Evolutionary conservation across 2,888 invertebrate species (phyloP).

Genomic region (Hemicrepidius hirtus): DNA sequence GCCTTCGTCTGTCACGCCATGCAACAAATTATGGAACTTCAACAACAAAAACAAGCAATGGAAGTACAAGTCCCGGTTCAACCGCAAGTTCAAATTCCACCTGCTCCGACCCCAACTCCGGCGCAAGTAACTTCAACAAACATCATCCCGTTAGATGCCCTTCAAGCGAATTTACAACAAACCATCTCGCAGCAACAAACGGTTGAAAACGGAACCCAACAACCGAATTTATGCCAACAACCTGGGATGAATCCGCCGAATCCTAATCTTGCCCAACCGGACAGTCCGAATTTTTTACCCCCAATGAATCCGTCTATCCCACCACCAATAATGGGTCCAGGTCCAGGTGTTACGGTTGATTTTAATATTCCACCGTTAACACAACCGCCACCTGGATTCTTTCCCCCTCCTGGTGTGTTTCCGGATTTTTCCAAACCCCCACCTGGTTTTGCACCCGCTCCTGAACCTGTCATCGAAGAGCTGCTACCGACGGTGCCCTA

Average conservation of each 20-base stretch:
- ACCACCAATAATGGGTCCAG: conserved; percentile 67
- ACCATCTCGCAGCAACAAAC: conserved; percentile 48
- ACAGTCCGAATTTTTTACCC: conserved; percentile 58
- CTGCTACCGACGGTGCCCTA: conserved; percentile 94
- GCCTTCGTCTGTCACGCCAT: conserved; percentile 94
- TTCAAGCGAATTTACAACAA: conserved; percentile 51
- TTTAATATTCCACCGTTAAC: conserved; percentile 67
- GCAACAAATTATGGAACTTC: conserved; percentile 89
- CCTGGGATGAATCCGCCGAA: conserved; percentile 55
- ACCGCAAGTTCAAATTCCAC: conserved; percentile 38
- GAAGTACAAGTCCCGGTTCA: conserved; percentile 71
- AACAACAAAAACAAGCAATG: conserved; percentile 84
- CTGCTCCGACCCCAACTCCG: conserved; percentile 45
- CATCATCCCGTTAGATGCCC: conserved; percentile 63
- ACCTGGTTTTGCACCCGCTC: conserved; percentile 80
- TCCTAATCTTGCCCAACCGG: conserved; percentile 58
- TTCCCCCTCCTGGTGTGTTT: conserved; percentile 74
- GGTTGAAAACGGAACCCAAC: conserved; percentile 57
- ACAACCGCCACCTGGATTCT: conserved; percentile 77
- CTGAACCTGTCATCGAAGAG: conserved; percentile 80
- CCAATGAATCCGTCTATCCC: conserved; percentile 68
- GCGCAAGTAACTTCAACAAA: conserved; percentile 52
- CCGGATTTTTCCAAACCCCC: conserved; percentile 93
- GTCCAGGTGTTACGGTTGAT: conserved; percentile 50
- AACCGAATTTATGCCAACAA: conserved; percentile 27